phyloP scores from a whole-genome alignment of 2,797 vertebrate species.

The Sebastes miniatus region DNA sequence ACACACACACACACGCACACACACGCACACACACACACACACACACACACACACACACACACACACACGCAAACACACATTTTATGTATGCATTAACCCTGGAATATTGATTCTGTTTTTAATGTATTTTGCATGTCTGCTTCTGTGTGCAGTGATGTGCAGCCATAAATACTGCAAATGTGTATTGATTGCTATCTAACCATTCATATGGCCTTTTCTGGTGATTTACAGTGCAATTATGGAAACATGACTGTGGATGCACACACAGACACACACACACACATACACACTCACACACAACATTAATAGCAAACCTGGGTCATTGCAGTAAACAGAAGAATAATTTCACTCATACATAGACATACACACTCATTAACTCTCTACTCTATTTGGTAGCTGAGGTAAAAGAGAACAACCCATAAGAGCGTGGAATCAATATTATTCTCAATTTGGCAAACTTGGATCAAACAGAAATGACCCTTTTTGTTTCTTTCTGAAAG shows the following conservation, averaged over 20 bases:
- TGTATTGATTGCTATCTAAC: conserved; percentile 33
- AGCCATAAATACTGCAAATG: conserved; percentile 9
- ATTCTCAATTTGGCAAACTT: neutral
- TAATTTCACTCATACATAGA: neutral
- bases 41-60: neutral
- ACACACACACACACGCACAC: too few species aligned
- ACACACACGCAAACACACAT: neutral
- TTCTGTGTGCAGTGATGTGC: neutral
- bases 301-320: neutral
- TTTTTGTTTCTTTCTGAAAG: neutral
- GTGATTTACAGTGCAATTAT: conserved; percentile 63
- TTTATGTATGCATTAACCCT: neutral
- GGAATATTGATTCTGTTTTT: neutral
- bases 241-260: conserved; percentile 14
- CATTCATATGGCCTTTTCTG: neutral
- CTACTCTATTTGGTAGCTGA: neutral
- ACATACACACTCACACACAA: neutral
- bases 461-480: neutral
- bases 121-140: neutral
- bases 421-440: neutral
- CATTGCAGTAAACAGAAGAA: neutral
- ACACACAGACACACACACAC: neutral
- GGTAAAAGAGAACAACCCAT: neutral
- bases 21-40: too few species aligned
- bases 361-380: neutral